Evolutionary conservation across 2,797 vertebrate genomes (phyloP).

Genomic region (Hafferia zeledoni): DNA sequence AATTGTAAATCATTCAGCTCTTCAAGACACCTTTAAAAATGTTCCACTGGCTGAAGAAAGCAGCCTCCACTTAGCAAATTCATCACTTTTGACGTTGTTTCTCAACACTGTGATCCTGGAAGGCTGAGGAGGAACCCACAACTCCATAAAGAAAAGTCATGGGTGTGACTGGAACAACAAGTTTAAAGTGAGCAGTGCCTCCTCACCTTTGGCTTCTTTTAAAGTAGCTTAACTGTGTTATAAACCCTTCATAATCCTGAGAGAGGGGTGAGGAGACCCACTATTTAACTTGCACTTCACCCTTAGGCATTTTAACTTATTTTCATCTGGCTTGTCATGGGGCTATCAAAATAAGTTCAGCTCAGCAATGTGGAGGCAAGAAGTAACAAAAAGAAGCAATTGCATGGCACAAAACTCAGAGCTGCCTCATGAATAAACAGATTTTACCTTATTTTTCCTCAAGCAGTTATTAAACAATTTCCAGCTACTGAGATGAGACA

Average conservation of each 20-base stretch:
- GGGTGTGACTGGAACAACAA: neutral
- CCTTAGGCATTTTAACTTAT: neutral
- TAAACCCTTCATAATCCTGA: neutral
- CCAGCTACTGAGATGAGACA: neutral
- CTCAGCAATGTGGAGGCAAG: neutral
- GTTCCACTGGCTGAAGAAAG: neutral
- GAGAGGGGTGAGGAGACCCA: neutral
- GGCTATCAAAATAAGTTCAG: neutral
- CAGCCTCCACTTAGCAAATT: neutral
- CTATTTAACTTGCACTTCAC: neutral
- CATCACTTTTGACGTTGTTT: neutral
- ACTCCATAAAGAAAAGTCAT: neutral
- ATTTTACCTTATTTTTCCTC: neutral
- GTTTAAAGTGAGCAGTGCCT: neutral
- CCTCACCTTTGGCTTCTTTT: neutral
- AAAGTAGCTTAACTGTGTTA: neutral
- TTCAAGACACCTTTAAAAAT: neutral
- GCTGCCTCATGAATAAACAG: neutral
- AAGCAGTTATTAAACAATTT: neutral
- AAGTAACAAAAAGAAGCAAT: neutral
- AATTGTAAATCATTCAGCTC: neutral
- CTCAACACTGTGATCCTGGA: neutral
- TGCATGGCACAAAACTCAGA: neutral
- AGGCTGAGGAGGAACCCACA: neutral
- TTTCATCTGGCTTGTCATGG: neutral